phyloP scores from a whole-genome alignment of 37 sponge, comb jelly and placozoan genomes.

The Theonella swinhoei region DNA sequence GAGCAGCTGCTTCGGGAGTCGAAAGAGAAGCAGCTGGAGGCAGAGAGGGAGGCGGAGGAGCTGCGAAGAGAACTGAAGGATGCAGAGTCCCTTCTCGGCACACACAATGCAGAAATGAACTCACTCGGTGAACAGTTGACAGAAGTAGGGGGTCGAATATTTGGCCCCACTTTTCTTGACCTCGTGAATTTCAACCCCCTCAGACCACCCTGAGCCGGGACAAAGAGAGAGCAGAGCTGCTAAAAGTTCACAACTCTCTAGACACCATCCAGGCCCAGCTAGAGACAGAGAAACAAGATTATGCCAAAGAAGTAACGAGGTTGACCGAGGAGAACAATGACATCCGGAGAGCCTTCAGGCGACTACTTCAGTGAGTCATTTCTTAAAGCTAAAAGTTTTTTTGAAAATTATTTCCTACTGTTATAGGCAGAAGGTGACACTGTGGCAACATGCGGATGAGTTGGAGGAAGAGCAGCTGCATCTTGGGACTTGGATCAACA shows the following conservation, averaged over 20 bases:
- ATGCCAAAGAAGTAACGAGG: not conserved
- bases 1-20: not conserved
- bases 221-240: conserved; percentile 51
- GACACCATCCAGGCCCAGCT: conserved; percentile 45
- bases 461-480: conserved; percentile 68
- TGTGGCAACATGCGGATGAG: conserved; percentile 84
- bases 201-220: conserved; percentile 63
- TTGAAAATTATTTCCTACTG: not conserved
- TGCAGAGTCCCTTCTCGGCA: conserved; percentile 11
- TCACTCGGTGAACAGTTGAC: conserved; percentile 49
- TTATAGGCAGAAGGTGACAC: conserved; percentile 78
- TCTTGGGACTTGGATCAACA: conserved; percentile 59
- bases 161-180: not conserved
- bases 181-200: too few species aligned
- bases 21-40: not conserved
- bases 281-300: conserved; percentile 41
- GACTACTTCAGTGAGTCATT: conserved; percentile 62
- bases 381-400: not conserved
- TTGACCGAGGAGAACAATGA: conserved; percentile 69
- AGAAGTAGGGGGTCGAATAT: conserved; percentile 35
- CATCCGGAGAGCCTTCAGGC: conserved; percentile 60
- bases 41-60: conserved; percentile 25
- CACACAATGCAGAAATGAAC: conserved; percentile 32
- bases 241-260: conserved; percentile 47
- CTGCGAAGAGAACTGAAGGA: conserved; percentile 40